Evolutionary conservation across 1,140 invertebrate genomes (phyloP).

Genomic region (Mactra quadrangularis): DNA sequence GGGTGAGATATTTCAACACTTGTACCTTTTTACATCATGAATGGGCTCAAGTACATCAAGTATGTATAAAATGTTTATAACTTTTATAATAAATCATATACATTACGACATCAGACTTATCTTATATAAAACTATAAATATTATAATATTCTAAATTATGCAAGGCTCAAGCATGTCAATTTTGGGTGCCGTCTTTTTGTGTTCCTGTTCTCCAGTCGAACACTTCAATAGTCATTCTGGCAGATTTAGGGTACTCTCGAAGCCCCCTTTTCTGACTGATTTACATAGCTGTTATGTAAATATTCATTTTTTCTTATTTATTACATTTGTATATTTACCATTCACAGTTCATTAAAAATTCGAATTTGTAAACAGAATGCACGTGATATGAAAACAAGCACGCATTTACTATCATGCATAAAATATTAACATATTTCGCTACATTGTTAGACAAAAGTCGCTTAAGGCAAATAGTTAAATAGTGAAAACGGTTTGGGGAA

Average conservation of each 20-base stretch:
- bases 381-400: too few relatives aligned
- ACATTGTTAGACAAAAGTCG: too few relatives aligned
- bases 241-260: constrained; percentile 25
- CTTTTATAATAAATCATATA: not conserved
- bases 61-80: constrained; percentile 24
- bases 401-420: too few relatives aligned
- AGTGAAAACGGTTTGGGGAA: too few relatives aligned
- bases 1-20: too few relatives aligned
- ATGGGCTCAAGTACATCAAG: not conserved
- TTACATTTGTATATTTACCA: not conserved
- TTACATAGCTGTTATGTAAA: not conserved
- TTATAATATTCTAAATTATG: constrained; percentile 2
- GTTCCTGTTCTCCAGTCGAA: constrained; percentile 11
- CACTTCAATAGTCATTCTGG: constrained; percentile 18
- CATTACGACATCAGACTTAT: not conserved
- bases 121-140: constrained; percentile 30
- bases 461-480: too few relatives aligned
- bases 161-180: constrained; percentile 17
- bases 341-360: not conserved
- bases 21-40: too few relatives aligned
- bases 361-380: not conserved
- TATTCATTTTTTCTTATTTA: not conserved
- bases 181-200: constrained; percentile 32
- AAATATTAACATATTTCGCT: too few relatives aligned
- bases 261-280: not conserved